Base-by-base conservation (phyloP, 2,888 invertebrate genomes). In the Strigamia crassipes region DNA sequence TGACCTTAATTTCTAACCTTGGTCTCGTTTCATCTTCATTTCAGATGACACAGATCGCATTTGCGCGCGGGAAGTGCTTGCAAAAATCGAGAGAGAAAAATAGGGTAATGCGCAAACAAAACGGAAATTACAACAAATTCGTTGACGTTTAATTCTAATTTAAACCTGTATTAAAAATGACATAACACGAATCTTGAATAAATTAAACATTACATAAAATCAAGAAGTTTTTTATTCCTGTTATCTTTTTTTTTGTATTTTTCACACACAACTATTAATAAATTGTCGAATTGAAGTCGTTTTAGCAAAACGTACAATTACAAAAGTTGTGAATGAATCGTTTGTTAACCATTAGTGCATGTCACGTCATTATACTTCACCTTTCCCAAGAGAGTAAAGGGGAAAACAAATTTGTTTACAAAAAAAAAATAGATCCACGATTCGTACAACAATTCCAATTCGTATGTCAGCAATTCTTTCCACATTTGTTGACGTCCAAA, bases 261-360 rank as follows among this genome's bases (percentile, higher is more conserved):
- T 66, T 66, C 61, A 66, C 61, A 66, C 61, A 21, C 21, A 66
- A 23, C 13, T n/a, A 1, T 46, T 66, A 1, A 6, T 66, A 66
- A 21, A 21, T 23, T 23, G 18, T 23, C 21, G 2, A 51, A 3
- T 18, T 61, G 1, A 4, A 18, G 61, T 18, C 61, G 2, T 61
- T 61, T 61, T 18, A 23, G 6, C 13, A 31, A 27, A 73, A 73
- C 31, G n/a, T 73, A 73, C 27, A 27, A 73, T 73, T 73, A 73
- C 73, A 13, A 73, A 5, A 73, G 73, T 31, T 73, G 73, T 73
- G 73, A 73, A 73, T 73, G 73, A 73, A 73, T 73, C 73, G 73
- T 73, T 73, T 73, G 73, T 3, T 73, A 73, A 73, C n/a, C 73
- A 73, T 73, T 73, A 73, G 73, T 73, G 73, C 73, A 73, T 51